Evolutionary conservation across 2,797 vertebrate genomes (phyloP).

Genomic region (Pseudomugil tenellus): DNA sequence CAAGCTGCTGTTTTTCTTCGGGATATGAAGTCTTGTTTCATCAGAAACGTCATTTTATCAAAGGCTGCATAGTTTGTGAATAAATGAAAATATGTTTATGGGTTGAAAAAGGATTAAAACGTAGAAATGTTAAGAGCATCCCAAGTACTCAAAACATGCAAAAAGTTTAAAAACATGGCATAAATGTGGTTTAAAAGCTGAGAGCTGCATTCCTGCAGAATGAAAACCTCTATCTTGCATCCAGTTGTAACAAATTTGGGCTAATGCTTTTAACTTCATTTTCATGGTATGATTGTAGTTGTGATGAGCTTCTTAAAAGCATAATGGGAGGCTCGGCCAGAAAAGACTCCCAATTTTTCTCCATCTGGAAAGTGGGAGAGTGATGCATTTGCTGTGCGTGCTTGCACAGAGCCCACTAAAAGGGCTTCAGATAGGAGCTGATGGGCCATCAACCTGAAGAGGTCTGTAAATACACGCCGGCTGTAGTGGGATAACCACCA

Average conservation of each 20-base stretch:
- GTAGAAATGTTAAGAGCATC: not conserved
- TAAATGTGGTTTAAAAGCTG: not conserved
- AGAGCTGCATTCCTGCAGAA: conserved; percentile 38
- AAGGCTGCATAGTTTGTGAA: not conserved
- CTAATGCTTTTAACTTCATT: conserved; percentile 42
- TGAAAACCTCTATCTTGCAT: conserved; percentile 38
- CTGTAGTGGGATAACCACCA: conserved; percentile 30
- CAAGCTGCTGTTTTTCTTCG: conserved; percentile 44
- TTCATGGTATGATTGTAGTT: conserved; percentile 51
- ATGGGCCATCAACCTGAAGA: conserved; percentile 48
- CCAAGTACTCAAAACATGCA: conserved; percentile 1
- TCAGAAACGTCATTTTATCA: not conserved
- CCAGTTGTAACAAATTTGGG: conserved; percentile 47
- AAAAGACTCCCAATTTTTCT: conserved; percentile 52
- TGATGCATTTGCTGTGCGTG: conserved; percentile 52
- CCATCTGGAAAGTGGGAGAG: conserved; percentile 35
- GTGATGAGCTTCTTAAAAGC: conserved; percentile 57
- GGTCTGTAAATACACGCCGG: conserved; percentile 28
- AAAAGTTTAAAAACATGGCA: not conserved
- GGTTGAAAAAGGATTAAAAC: not conserved
- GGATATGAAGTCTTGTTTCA: not conserved
- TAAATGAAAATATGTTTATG: not conserved
- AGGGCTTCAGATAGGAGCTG: conserved; percentile 50
- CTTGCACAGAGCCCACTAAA: conserved; percentile 25
- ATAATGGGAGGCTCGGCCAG: conserved; percentile 51